phyloP scores from a whole-genome alignment of 2,113 vertebrate species.

The Boleophthalmus pectinirostris region DNA sequence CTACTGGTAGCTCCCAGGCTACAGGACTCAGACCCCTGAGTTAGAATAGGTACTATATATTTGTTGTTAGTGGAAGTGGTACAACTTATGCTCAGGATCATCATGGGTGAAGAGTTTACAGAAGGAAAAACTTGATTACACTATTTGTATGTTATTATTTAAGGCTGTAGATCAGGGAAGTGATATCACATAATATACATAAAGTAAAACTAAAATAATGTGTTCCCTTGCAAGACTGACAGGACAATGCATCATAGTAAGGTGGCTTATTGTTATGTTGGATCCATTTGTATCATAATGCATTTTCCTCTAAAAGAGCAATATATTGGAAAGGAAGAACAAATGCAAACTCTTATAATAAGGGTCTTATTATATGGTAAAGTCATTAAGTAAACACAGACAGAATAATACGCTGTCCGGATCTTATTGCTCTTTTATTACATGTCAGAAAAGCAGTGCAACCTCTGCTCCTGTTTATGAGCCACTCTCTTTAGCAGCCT shows the following conservation, averaged over 20 bases:
- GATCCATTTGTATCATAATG: not conserved
- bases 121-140: no score
- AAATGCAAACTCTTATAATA: slow-evolving; percentile 29
- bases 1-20: no score
- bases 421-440: slow-evolving; percentile 20
- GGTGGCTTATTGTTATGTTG: not conserved
- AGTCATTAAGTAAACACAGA: slow-evolving; percentile 4
- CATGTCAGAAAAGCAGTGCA: slow-evolving; percentile 3
- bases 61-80: no score
- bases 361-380: slow-evolving; percentile 22
- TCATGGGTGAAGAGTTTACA: no score
- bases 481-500: not conserved
- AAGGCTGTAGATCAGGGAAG: no score
- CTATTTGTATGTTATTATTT: no score
- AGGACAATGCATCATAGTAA: not conserved
- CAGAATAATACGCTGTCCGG: slow-evolving; percentile 9
- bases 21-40: no score
- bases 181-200: no score
- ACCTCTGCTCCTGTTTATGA: slow-evolving; percentile 11
- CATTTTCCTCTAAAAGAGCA: not conserved
- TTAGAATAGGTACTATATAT: no score
- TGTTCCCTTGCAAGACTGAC: not conserved
- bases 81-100: no score
- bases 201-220: no score
- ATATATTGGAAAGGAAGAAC: not conserved